Evolutionary conservation across 23 tunicate species (phyloP).

Genomic region (Trididemnum nubilum): DNA sequence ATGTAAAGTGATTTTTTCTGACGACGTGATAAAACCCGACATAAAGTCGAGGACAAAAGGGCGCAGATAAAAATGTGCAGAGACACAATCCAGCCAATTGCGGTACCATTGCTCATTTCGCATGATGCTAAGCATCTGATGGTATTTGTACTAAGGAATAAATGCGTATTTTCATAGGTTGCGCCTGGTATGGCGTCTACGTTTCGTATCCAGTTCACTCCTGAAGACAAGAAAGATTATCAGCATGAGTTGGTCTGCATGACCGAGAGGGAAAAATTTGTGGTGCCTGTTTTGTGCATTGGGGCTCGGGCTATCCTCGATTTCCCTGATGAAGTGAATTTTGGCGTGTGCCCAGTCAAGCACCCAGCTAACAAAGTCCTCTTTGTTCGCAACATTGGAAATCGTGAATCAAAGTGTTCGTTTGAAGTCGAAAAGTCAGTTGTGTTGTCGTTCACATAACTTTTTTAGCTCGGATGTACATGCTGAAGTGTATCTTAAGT

Average conservation of each 20-base stretch:
- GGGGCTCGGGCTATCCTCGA: conserved; percentile 95
- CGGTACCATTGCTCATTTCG: too few relatives aligned
- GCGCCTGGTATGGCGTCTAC: conserved; percentile 99
- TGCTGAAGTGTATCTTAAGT: too few relatives aligned
- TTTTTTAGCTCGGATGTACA: too few relatives aligned
- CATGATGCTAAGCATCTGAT: too few relatives aligned
- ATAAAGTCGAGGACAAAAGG: too few relatives aligned
- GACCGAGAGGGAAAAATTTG: conserved; percentile 94
- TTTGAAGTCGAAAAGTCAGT: conserved; percentile 64
- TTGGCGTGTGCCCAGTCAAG: conserved; percentile 90
- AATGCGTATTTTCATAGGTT: conserved; percentile 49
- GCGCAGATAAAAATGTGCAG: too few relatives aligned
- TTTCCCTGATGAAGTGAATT: conserved; percentile 87
- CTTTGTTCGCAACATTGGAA: conserved; percentile 95
- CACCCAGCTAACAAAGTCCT: conserved; percentile 67
- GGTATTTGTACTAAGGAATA: too few relatives aligned
- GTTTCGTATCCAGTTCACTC: conserved; percentile 81
- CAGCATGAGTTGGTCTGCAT: conserved; percentile 90
- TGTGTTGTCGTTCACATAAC: too few relatives aligned
- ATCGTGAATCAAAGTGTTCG: conserved; percentile 70
- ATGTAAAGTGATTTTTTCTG: too few relatives aligned
- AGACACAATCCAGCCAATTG: too few relatives aligned
- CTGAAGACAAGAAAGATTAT: conserved; percentile 95
- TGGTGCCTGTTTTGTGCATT: conserved; percentile 81
- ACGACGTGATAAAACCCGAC: too few relatives aligned